Conservation (phyloP, 2,797 vertebrate genomes). For the Mastacembelus armatus region DNA sequence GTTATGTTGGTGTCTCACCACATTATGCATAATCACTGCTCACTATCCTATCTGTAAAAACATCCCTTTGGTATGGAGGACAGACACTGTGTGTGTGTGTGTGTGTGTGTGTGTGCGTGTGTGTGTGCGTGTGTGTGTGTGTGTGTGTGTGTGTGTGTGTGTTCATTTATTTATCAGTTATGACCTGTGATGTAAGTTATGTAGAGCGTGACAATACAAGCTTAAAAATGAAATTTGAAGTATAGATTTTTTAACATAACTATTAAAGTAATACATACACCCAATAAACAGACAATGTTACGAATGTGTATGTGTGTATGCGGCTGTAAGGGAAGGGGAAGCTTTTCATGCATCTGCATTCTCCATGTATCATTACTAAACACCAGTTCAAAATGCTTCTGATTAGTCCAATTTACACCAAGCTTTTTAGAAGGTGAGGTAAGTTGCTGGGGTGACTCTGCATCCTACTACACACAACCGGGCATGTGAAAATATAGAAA, state of each 20-base stretch:
- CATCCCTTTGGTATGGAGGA: constrained; percentile 37
- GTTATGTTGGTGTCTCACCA: constrained; percentile 74
- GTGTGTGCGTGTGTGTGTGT: too few relatives aligned
- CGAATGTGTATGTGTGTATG: too few relatives aligned
- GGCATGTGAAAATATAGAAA: not conserved
- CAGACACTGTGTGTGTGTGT: constrained; percentile 4
- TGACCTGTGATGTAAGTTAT: not conserved
- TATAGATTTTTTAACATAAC: too few relatives aligned
- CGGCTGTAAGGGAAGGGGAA: constrained; percentile 26
- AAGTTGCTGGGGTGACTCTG: constrained; percentile 11
- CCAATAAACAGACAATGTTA: constrained; percentile 27
- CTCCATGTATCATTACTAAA: constrained; percentile 66
- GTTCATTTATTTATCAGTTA: too few relatives aligned
- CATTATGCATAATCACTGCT: constrained; percentile 82
- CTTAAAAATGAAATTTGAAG: too few relatives aligned
- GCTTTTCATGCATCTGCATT: constrained; percentile 48
- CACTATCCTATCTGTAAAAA: constrained; percentile 65
- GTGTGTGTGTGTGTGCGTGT: not conserved
- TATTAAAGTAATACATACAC: not conserved
- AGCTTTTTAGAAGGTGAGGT: constrained; percentile 15
- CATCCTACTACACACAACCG: not conserved
- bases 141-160: constrained; percentile 9
- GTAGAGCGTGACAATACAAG: not conserved
- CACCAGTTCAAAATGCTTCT: constrained; percentile 55
- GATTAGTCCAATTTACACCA: constrained; percentile 55